phyloP scores from a whole-genome alignment of 2,797 vertebrate species.

The Australoheros facetus region DNA sequence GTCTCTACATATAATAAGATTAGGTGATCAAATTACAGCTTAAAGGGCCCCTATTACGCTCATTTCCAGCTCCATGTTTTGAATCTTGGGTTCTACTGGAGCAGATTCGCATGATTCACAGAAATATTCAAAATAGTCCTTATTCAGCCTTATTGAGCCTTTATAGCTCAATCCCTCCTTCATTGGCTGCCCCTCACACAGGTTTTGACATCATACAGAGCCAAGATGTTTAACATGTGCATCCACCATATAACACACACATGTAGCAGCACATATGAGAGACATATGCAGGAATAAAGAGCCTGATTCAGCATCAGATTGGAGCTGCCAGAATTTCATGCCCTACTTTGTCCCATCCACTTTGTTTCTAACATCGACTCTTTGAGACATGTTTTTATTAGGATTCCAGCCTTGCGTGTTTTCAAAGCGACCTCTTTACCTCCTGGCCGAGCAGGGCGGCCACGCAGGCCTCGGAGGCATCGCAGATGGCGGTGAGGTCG shows the following conservation, averaged over 20 bases:
- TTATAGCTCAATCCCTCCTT: neutral
- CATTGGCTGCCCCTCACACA: neutral
- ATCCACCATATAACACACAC: neutral
- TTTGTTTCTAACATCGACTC: neutral
- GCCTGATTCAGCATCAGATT: neutral
- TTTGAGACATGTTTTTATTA: neutral
- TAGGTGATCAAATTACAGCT: no score
- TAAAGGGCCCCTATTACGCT: no score
- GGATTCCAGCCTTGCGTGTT: constrained; percentile 6
- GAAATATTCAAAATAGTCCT: no score
- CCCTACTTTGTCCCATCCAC: neutral
- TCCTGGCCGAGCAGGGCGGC: constrained; percentile 91
- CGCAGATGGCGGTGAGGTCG: constrained; percentile 95
- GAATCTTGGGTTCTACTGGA: no score
- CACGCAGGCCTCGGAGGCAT: constrained; percentile 94
- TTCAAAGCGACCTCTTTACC: constrained; percentile 73
- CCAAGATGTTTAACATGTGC: neutral
- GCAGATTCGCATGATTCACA: no score
- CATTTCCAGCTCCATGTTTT: no score
- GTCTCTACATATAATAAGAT: no score
- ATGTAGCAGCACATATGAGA: neutral
- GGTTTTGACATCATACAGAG: neutral
- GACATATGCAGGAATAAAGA: neutral
- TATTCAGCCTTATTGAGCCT: no score
- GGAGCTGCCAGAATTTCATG: neutral